A percentile compares a stretch with the other conserved stretches of the same genome.
phyloP scores from a whole-genome alignment of 2,888 invertebrate species.

The Zaprionus bogoriensis region DNA sequence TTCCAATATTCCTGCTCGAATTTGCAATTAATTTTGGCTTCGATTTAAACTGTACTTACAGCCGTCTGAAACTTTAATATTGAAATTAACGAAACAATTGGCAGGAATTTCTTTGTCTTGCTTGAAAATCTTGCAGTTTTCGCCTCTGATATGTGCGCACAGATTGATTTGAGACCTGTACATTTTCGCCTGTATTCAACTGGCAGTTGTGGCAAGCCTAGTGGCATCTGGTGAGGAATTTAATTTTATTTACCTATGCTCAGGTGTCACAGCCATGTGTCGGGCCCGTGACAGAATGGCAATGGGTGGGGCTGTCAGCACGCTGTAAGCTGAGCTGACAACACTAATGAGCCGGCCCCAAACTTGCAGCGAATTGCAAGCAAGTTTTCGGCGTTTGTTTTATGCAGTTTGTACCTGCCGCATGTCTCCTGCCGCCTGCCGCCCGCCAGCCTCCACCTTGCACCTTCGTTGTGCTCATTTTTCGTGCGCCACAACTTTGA shows the following conservation, averaged over 20 bases:
- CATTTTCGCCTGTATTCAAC: too few relatives aligned
- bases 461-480: slow-evolving; percentile 44
- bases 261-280: slow-evolving; percentile 43
- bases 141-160: too few relatives aligned
- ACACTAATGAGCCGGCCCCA: slow-evolving; percentile 64
- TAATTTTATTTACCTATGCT: neutral
- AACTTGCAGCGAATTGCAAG: slow-evolving; percentile 31
- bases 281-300: slow-evolving; percentile 27
- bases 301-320: slow-evolving; percentile 12
- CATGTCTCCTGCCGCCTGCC: slow-evolving; percentile 7
- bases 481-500: slow-evolving; percentile 69
- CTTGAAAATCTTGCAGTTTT: neutral
- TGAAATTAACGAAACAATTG: neutral
- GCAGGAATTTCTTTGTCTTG: neutral
- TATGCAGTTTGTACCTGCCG: slow-evolving; percentile 61
- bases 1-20: slow-evolving; percentile 34
- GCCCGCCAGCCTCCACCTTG: neutral
- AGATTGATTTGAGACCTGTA: too few relatives aligned
- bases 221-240: neutral
- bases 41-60: neutral
- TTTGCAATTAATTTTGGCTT: slow-evolving; percentile 29
- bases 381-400: slow-evolving; percentile 69
- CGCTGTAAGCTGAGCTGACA: slow-evolving; percentile 49
- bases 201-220: neutral
- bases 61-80: neutral